Conservation (phyloP, 1,140 invertebrate species). For the Potamilus streckersoni region DNA sequence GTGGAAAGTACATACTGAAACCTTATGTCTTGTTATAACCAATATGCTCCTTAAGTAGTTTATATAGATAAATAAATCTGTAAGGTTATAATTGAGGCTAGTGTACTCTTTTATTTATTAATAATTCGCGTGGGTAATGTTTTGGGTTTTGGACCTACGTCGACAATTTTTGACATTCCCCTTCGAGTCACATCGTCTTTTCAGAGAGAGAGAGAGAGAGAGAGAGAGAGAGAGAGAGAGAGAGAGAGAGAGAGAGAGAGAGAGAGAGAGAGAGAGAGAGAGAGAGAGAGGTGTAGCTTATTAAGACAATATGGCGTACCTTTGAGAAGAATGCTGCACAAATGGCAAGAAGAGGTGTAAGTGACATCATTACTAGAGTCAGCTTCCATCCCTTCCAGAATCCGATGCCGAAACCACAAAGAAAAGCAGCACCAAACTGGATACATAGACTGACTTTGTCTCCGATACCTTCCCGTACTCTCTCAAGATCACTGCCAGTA, state of each 20-base stretch:
- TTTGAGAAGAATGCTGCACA: conserved; percentile 49
- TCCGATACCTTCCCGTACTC: conserved; percentile 89
- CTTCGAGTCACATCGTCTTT: background rate
- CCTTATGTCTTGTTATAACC: no score
- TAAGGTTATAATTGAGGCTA: no score
- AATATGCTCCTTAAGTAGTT: no score
- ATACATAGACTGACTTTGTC: conserved; percentile 87
- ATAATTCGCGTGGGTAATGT: no score
- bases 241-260: background rate
- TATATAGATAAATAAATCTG: no score
- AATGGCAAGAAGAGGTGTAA: conserved; percentile 57
- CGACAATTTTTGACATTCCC: no score
- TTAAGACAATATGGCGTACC: conserved; percentile 31
- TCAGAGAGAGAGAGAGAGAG: background rate
- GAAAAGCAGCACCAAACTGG: conserved; percentile 59
- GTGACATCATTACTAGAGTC: conserved; percentile 61
- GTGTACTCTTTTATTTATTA: no score
- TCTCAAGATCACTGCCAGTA: conserved; percentile 81
- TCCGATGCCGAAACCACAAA: conserved; percentile 58
- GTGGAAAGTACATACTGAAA: no score
- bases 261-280: background rate
- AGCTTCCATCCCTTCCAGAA: conserved; percentile 66
- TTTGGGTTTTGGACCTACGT: no score
- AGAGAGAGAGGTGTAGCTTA: background rate
- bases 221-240: background rate